Percentiles rank a stretch among this genome's conserved stretches.
Conservation (phyloP, 2,888 invertebrate genomes). For the Hartigia nigra region DNA sequence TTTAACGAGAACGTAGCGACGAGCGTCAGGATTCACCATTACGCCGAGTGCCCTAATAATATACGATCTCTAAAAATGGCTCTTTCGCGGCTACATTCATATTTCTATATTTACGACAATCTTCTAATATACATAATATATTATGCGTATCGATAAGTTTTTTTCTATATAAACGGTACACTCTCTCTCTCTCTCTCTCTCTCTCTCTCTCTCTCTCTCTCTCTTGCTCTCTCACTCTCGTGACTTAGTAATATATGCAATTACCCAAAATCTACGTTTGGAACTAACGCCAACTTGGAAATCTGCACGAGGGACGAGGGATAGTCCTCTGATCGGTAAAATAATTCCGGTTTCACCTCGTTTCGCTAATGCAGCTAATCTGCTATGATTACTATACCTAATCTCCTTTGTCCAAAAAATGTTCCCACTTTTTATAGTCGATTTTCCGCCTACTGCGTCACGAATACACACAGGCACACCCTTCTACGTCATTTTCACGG, state of each 20-base stretch:
- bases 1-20: background rate
- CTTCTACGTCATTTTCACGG: conserved; percentile 5
- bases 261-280: background rate
- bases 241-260: background rate
- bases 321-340: conserved; percentile 13
- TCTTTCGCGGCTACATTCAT: background rate
- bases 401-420: background rate
- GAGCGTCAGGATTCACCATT: background rate
- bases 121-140: background rate
- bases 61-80: background rate
- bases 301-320: conserved; percentile 12
- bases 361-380: background rate
- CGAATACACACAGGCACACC: background rate
- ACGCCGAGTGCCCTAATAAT: background rate
- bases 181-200: no score
- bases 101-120: background rate
- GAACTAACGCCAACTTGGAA: background rate
- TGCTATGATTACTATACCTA: background rate
- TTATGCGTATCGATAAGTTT: background rate
- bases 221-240: background rate
- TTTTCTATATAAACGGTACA: background rate
- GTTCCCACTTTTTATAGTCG: conserved; percentile 8
- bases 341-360: background rate
- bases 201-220: no score
- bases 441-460: conserved; percentile 14